Evolutionary conservation across 2,113 vertebrate genomes (phyloP).

Genomic region (Corythoichthys haematopterus): DNA sequence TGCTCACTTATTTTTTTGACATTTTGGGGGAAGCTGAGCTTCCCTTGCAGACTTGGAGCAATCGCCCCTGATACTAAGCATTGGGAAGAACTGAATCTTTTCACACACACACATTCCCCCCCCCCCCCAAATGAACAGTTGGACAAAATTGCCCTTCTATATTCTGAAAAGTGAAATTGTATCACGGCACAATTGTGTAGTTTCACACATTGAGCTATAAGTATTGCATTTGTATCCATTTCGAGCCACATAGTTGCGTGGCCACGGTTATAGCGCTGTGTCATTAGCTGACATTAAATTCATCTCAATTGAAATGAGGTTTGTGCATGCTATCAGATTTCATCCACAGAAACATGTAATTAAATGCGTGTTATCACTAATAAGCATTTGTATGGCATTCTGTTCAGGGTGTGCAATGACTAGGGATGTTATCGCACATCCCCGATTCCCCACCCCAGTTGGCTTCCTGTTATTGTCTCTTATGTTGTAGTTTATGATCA

Average conservation of each 20-base stretch:
- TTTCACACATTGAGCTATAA: not conserved
- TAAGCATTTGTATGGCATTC: conserved; percentile 19
- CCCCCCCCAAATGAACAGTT: too few species aligned
- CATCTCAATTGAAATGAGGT: conserved; percentile 33
- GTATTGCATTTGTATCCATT: conserved; percentile 18
- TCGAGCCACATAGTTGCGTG: conserved; percentile 7
- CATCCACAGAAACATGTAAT: conserved; percentile 39
- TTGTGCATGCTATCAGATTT: conserved; percentile 34
- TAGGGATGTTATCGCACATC: not conserved
- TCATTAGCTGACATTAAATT: conserved; percentile 38
- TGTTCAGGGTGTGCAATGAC: not conserved
- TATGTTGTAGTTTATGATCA: not conserved
- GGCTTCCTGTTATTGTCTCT: not conserved
- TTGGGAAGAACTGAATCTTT: too few species aligned
- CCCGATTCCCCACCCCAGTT: not conserved
- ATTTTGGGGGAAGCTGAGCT: too few species aligned
- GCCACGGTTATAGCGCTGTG: conserved; percentile 7
- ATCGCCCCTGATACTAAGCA: too few species aligned
- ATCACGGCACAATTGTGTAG: not conserved
- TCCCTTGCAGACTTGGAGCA: too few species aligned
- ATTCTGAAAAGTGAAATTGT: not conserved
- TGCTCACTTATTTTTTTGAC: too few species aligned
- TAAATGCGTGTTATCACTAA: conserved; percentile 48
- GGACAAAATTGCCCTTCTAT: not conserved
- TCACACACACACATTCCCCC: too few species aligned